Evolutionary conservation across 2,888 invertebrate species (phyloP), one percentile per base, ranked within the genome.

Genomic region (Nymphalis polychloros): DNA sequence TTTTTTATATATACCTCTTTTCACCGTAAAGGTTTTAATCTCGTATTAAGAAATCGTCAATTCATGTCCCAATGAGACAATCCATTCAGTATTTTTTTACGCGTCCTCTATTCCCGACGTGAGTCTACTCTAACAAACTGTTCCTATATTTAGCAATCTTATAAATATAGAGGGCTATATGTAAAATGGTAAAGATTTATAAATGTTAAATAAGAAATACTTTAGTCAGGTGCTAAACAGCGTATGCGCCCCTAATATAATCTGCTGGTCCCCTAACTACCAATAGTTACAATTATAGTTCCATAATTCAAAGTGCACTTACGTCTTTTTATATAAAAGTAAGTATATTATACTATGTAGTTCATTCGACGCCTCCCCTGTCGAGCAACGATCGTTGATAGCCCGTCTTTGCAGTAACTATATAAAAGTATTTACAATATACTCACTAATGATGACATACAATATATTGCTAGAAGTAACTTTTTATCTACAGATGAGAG

Each of bases 271-370:
- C 74, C 76, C 69, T 75, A 72, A 84, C 80, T 85, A 68, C 70
- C 73, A 72, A 73, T 72, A 83, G 79, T 80, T 83, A 84, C 79
- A 82, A 79, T 75, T 74, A 88, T 91, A 90, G 92, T 91, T 92
- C 91, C 90, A 78, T 90, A 90, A 88, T 78, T 88, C 85, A 86
- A 92, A 92, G 92, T 92, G 92, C 92, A 92, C 92, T 92, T 92
- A 92, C 84, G 84, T 87, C 85, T 84, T 82, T 69, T 81, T 84
- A 80, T 80, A 83, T 85, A 84, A 87, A 87, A 85, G 81, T 83
- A 81, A 85, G 84, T 88, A 84, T 88, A 84, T 79, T 78, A 84
- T 78, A 74, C 73, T 74, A 75, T 87, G 87, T 88, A 85, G 83
- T 82, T 80, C 78, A 82, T 80, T 77, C 70, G 65, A 63, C 79